These are phyloP conservation scores for Odontesthes bonariensis DNA, from an alignment of 2,113 vertebrate species.

Conservation along the genomic window DNA sequence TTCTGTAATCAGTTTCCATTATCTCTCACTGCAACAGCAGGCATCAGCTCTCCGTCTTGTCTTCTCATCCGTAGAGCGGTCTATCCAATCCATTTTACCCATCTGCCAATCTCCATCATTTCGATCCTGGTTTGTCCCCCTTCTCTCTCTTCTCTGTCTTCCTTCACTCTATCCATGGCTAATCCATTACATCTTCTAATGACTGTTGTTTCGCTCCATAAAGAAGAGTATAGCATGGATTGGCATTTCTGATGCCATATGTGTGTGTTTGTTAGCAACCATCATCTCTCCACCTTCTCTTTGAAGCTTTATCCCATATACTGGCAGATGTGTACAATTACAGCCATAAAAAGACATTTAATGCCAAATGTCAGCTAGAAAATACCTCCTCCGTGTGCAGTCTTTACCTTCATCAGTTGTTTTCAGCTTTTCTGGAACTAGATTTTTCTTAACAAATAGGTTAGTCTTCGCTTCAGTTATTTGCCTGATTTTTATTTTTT, in stretches of 20 bases:
- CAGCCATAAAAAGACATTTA: slow-evolving; percentile 22
- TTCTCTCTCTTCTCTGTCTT: slow-evolving; percentile 76
- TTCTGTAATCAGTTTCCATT: slow-evolving; percentile 79
- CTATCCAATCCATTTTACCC: slow-evolving; percentile 85
- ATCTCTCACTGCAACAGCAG: slow-evolving; percentile 49
- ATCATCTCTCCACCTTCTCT: slow-evolving; percentile 14
- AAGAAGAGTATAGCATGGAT: slow-evolving; percentile 62
- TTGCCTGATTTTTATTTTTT: neutral
- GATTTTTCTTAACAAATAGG: neutral
- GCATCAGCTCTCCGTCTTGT: slow-evolving; percentile 70
- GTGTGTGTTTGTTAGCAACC: slow-evolving; percentile 25
- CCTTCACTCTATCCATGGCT: slow-evolving; percentile 77
- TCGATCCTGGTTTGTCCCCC: slow-evolving; percentile 76
- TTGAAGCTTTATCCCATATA: slow-evolving; percentile 8
- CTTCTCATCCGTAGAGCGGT: slow-evolving; percentile 77
- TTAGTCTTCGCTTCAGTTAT: neutral
- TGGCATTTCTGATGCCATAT: slow-evolving; percentile 52
- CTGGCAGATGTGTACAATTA: slow-evolving; percentile 9
- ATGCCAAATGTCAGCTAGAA: slow-evolving; percentile 30
- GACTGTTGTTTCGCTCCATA: slow-evolving; percentile 72
- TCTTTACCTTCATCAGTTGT: neutral
- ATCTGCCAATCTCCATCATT: slow-evolving; percentile 85
- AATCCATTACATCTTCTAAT: slow-evolving; percentile 85
- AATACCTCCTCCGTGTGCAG: neutral
- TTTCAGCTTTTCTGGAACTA: neutral